Percentiles rank a stretch among this genome's conserved stretches.
Conservation (phyloP, 1,140 invertebrate genomes). For the Drosophila lini region DNA sequence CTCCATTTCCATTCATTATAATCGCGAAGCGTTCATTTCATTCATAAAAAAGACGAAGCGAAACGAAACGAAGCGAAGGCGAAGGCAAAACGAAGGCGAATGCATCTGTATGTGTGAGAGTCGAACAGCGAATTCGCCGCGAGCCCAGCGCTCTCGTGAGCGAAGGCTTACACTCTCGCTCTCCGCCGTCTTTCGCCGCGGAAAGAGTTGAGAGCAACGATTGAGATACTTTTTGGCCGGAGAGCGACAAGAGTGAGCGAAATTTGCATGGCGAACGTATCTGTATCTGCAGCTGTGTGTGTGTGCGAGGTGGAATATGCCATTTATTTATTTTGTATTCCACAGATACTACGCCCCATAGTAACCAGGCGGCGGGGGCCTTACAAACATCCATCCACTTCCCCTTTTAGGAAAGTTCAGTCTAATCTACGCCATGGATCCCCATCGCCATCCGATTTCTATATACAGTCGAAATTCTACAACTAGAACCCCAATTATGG, state of each 20-base stretch:
- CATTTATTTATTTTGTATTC: conserved; percentile 52
- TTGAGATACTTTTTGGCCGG: conserved; percentile 34
- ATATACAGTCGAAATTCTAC: conserved; percentile 16
- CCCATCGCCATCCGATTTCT: conserved; percentile 33
- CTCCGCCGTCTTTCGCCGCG: neutral
- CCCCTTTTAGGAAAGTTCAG: conserved; percentile 66
- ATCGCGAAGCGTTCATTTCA: conserved; percentile 63
- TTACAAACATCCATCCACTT: conserved; percentile 33
- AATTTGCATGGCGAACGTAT: conserved; percentile 43
- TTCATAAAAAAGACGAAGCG: conserved; percentile 77
- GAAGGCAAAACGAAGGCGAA: conserved; percentile 43
- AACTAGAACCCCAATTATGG: conserved; percentile 7
- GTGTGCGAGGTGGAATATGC: conserved; percentile 45
- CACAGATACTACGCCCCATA: conserved; percentile 49
- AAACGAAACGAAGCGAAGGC: conserved; percentile 58
- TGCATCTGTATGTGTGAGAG: conserved; percentile 29
- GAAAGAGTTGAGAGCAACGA: conserved; percentile 40
- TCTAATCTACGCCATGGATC: conserved; percentile 50
- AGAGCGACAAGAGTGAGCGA: conserved; percentile 8
- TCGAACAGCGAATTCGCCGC: conserved; percentile 41
- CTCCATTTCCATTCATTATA: conserved; percentile 76
- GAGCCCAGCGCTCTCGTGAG: neutral
- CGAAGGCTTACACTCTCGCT: neutral
- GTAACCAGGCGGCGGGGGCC: conserved; percentile 32
- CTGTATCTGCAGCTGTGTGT: conserved; percentile 25